Base-by-base conservation (phyloP, 2,888 invertebrate species). In the Drosophila macrothrix region DNA sequence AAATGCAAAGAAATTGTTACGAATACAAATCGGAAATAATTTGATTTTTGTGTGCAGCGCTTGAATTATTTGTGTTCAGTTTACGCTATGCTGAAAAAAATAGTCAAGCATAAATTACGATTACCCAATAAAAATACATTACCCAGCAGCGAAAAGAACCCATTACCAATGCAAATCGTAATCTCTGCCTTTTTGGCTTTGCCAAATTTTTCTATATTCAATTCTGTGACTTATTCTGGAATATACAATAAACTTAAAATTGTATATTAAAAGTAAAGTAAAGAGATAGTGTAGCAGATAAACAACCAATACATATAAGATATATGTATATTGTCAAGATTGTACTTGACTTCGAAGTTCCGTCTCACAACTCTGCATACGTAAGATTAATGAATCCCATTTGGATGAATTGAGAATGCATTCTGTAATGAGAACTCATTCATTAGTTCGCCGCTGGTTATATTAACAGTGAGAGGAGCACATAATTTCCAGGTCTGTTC, bases 1-100 rank as follows among this genome's bases (percentile, higher is more conserved):
- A 71, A 62, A 75, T 41, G 71, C 31, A 59, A 74, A 76, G 16
- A 58, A 73, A 78, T 50, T 37, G 67, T 78, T 69, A 61, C 41
- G 29, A 64, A 75, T 61, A 76, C 61, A 71, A 75, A 76, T 82
- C 67, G 78, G 56, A 73, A 81, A 74, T 59, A 77, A 77, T 71
- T 76, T 43, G 54, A 49, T 29, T 63, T 41, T 56, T 65, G 46
- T 33, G 64, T 31, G 52, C 53, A 49, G 22, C 16, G 29, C 41
- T 41, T 29, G 16, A 56, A 35, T 22, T 54, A 16, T 33, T 31
- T 33, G 31, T 53, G 35, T 35, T 29, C 19, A 29, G 35, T 35
- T 25, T 25, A 25, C 55, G 19, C 16, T 25, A 19, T 19, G 37
- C 12, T 28, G 25, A 3, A 37, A 55, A 22, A 35, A 25, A 33